These are phyloP conservation scores for Melanostoma scalare DNA, from an alignment of 2,888 invertebrate species.

Conservation along the genomic window DNA sequence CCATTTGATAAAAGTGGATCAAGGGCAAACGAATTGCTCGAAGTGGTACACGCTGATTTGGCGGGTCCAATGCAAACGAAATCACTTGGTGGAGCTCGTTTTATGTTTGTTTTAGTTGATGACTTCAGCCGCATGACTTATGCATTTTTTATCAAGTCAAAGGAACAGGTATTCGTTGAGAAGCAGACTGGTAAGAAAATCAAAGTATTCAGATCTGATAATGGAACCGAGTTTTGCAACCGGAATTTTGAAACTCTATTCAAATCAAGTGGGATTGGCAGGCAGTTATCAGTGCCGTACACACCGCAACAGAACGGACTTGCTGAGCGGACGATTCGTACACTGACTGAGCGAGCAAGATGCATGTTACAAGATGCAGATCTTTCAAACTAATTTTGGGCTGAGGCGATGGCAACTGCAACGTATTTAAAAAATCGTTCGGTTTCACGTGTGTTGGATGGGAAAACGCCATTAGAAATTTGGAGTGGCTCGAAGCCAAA, in stretches of 20 bases:
- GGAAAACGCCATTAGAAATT: constrained; percentile 77
- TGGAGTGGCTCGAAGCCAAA: constrained; percentile 77
- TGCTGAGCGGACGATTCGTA: constrained; percentile 40
- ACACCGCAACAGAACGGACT: constrained; percentile 44
- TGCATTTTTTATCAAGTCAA: constrained; percentile 44
- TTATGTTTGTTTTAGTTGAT: constrained; percentile 2
- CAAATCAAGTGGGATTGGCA: background rate
- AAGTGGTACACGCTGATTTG: background rate
- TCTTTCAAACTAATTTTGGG: constrained; percentile 74
- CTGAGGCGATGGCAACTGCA: constrained; percentile 75
- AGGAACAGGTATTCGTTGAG: constrained; percentile 28
- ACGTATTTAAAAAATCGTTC: constrained; percentile 27
- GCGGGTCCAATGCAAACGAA: constrained; percentile 1
- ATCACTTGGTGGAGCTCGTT: background rate
- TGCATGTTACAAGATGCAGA: constrained; percentile 56
- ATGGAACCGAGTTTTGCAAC: constrained; percentile 37
- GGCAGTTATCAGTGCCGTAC: constrained; percentile 1
- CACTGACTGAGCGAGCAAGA: constrained; percentile 53
- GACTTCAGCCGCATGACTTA: background rate
- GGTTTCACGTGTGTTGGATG: constrained; percentile 6
- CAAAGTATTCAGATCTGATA: constrained; percentile 49
- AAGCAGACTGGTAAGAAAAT: constrained; percentile 1
- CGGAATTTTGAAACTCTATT: constrained; percentile 13
- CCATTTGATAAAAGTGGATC: constrained; percentile 4
- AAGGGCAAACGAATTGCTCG: background rate